Evolutionary conservation across 2,113 vertebrate species (phyloP).

Genomic region (Tetraodon nigroviridis): DNA sequence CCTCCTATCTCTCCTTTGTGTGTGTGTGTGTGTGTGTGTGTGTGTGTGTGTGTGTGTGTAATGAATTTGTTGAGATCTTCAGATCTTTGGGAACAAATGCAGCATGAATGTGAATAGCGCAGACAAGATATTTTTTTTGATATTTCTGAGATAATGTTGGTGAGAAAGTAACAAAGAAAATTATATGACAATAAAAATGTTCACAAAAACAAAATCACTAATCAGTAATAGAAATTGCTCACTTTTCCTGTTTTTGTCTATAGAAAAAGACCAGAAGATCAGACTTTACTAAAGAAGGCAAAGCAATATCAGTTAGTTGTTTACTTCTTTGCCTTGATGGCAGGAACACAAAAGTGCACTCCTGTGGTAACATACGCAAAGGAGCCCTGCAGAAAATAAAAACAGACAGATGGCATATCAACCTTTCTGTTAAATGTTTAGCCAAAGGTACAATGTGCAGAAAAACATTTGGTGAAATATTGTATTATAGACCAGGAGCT

Average conservation of each 20-base stretch:
- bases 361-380: not conserved
- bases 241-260: no score
- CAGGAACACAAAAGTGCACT: slow-evolving; percentile 30
- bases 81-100: slow-evolving; percentile 31
- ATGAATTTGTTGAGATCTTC: not conserved
- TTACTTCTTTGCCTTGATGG: slow-evolving; percentile 10
- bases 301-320: slow-evolving; percentile 22
- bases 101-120: slow-evolving; percentile 46
- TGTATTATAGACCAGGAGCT: no score
- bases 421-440: slow-evolving; percentile 58
- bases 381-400: slow-evolving; percentile 36
- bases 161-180: not conserved
- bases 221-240: slow-evolving; percentile 24
- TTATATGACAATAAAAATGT: no score
- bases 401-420: slow-evolving; percentile 66
- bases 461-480: slow-evolving; percentile 34
- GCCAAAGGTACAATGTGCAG: slow-evolving; percentile 46
- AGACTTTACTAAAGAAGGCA: slow-evolving; percentile 11
- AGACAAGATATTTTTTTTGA: slow-evolving; percentile 32
- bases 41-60: not conserved
- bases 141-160: slow-evolving; percentile 28
- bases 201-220: slow-evolving; percentile 14
- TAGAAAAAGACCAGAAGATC: slow-evolving; percentile 3
- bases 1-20: slow-evolving; percentile 6
- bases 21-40: not conserved